Evolutionary conservation across 1,140 invertebrate species (phyloP).

Genomic region (Galleria mellonella): DNA sequence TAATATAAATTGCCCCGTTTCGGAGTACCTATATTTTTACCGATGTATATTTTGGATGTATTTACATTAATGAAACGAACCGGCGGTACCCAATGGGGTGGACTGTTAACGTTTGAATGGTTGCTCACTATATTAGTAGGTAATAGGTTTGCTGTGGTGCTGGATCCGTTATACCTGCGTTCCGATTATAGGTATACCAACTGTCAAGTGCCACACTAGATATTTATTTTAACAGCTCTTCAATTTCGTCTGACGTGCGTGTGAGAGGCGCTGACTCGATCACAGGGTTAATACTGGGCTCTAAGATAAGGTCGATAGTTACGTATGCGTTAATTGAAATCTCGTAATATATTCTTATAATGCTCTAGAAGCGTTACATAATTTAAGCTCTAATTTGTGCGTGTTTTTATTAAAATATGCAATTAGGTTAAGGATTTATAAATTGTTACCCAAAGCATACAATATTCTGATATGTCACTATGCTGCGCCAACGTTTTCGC

Average conservation of each 20-base stretch:
- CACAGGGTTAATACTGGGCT: slow-evolving; percentile 49
- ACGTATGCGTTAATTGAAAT: slow-evolving; percentile 67
- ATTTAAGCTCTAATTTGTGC: slow-evolving; percentile 58
- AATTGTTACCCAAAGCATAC: slow-evolving; percentile 65
- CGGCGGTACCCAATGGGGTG: slow-evolving; percentile 32
- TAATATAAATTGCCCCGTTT: slow-evolving; percentile 37
- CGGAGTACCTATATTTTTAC: slow-evolving; percentile 40
- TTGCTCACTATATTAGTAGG: slow-evolving; percentile 69
- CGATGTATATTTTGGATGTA: slow-evolving; percentile 70
- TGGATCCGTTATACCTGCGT: slow-evolving; percentile 41
- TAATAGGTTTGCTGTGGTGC: slow-evolving; percentile 61
- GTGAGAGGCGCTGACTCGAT: slow-evolving; percentile 19
- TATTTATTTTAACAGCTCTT: slow-evolving; percentile 53
- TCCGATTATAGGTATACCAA: slow-evolving; percentile 30
- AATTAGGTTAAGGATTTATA: slow-evolving; percentile 56
- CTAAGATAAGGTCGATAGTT: slow-evolving; percentile 49
- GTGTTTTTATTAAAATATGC: slow-evolving; percentile 67
- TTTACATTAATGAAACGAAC: slow-evolving; percentile 44
- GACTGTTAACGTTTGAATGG: slow-evolving; percentile 52
- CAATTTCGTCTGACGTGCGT: slow-evolving; percentile 17
- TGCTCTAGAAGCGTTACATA: slow-evolving; percentile 42
- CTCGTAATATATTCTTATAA: slow-evolving; percentile 65
- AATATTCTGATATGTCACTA: slow-evolving; percentile 24
- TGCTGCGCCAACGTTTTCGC: not conserved
- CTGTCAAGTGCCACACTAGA: slow-evolving; percentile 60